Conservation (phyloP, 2,797 vertebrate genomes). For the Cossypha polioptera region DNA sequence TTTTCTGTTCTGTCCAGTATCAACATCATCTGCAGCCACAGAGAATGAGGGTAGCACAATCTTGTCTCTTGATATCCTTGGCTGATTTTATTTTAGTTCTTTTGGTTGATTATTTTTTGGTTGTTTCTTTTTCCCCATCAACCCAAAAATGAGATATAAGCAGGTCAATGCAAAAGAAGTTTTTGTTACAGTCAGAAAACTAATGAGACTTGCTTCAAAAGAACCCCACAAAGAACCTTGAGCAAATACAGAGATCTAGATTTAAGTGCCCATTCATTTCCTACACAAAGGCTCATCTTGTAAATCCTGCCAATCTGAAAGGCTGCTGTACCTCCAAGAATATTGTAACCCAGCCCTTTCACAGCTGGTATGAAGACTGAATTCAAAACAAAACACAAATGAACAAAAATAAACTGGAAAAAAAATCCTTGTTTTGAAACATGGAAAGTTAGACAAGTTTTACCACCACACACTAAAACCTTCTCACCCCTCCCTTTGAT, state of each 20-base stretch:
- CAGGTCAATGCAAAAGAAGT: background rate
- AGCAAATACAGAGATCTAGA: background rate
- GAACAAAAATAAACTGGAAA: background rate
- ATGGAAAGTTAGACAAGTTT: background rate
- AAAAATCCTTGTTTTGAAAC: background rate
- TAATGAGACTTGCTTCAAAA: background rate
- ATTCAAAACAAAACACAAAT: background rate
- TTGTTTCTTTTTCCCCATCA: background rate
- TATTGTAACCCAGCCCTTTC: background rate
- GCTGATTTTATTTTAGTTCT: background rate
- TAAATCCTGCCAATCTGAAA: background rate
- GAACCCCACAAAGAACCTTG: background rate
- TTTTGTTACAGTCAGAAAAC: background rate
- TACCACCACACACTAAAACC: background rate
- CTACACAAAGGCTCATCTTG: background rate
- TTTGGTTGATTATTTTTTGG: background rate
- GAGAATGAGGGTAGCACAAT: background rate
- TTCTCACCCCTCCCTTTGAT: background rate
- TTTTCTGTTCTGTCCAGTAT: background rate
- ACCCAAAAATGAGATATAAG: background rate
- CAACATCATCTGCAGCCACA: rapidly evolving
- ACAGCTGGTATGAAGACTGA: background rate
- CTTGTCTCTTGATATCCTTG: background rate
- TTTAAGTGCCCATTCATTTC: background rate
- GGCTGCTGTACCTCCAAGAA: background rate